These are phyloP conservation scores for Procavia capensis DNA, from an alignment of 2,113 vertebrate genomes.

Conservation along the genomic window DNA sequence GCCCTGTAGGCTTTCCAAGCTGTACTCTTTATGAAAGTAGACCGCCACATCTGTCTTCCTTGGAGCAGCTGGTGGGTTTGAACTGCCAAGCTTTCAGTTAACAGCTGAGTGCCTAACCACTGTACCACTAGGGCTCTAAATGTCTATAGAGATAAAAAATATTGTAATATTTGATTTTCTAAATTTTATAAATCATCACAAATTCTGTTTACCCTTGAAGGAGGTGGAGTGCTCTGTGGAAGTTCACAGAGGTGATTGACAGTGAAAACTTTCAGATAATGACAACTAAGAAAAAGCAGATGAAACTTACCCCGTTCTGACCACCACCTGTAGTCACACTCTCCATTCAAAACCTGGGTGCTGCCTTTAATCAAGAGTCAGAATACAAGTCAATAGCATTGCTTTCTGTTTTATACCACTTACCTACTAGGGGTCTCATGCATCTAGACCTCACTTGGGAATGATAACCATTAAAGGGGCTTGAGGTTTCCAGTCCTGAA, in stretches of 20 bases:
- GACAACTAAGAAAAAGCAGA: neutral
- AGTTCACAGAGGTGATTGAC: neutral
- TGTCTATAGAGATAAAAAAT: conserved; percentile 2
- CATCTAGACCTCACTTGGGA: neutral
- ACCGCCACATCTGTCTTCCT: too few species aligned
- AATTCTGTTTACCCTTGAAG: neutral
- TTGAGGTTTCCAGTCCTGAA: neutral
- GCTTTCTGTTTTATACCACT: neutral
- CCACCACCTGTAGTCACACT: neutral
- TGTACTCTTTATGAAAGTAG: too few species aligned
- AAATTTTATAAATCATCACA: conserved; percentile 5
- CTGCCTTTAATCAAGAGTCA: neutral
- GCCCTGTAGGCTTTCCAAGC: too few species aligned
- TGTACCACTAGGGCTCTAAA: too few species aligned
- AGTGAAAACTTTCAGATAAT: neutral
- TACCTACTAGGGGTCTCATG: neutral
- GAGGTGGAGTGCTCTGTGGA: neutral
- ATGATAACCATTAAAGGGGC: neutral
- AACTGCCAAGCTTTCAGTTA: too few species aligned
- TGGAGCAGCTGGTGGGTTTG: too few species aligned
- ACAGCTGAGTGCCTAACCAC: too few species aligned
- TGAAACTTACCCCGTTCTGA: neutral
- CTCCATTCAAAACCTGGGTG: neutral
- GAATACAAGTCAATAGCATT: neutral
- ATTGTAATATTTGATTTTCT: conserved; percentile 31